A percentile compares a stretch with the other conserved stretches of the same genome.
These are phyloP conservation scores for Dione vanillae DNA, from an alignment of 2,888 invertebrate genomes.

Conservation along the genomic window DNA sequence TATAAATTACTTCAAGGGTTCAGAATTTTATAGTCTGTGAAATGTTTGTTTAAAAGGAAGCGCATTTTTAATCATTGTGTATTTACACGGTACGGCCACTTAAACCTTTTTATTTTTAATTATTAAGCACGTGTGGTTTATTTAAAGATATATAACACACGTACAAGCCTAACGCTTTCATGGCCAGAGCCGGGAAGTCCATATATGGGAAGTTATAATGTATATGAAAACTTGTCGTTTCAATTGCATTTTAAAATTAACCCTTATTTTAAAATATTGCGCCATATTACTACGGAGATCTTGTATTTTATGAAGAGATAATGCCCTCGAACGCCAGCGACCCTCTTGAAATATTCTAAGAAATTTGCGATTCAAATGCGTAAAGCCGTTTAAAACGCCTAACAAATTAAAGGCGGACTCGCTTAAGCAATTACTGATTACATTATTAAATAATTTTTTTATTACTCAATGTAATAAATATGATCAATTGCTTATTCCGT, in stretches of 20 bases:
- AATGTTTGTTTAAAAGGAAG: constrained; percentile 5
- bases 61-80: constrained; percentile 9
- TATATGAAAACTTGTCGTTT: constrained; percentile 27
- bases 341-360: constrained; percentile 83
- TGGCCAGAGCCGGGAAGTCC: no score
- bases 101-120: neutral
- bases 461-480: constrained; percentile 43
- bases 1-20: constrained; percentile 4
- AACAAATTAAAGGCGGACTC: constrained; percentile 83
- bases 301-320: constrained; percentile 84
- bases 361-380: constrained; percentile 84
- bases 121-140: neutral
- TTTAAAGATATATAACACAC: neutral
- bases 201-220: neutral
- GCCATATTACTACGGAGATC: constrained; percentile 76
- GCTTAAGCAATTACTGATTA: constrained; percentile 83
- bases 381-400: constrained; percentile 84
- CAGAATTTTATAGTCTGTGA: neutral
- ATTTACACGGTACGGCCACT: neutral
- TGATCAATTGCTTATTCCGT: constrained; percentile 32
- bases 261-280: constrained; percentile 73
- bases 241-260: constrained; percentile 47
- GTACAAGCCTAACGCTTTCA: neutral
- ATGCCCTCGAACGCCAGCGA: constrained; percentile 79
- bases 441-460: constrained; percentile 75